Evolutionary conservation across 2,888 invertebrate genomes (phyloP).

Genomic region (Chaitophorus viminalis): DNA sequence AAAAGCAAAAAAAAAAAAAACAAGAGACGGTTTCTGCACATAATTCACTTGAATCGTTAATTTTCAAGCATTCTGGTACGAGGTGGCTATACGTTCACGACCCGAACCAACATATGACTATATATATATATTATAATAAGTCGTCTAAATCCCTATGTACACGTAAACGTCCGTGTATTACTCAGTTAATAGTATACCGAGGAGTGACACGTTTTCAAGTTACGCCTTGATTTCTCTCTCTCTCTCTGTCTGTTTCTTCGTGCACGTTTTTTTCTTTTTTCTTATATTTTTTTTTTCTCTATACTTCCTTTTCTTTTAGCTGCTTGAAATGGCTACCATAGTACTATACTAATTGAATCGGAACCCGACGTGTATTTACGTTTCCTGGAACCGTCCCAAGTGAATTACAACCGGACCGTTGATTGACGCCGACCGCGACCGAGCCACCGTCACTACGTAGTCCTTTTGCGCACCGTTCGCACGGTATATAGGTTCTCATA

Average conservation of each 20-base stretch:
- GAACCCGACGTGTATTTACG: slow-evolving; percentile 37
- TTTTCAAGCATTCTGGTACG: no score
- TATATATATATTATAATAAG: no score
- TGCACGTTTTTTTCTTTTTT: not conserved
- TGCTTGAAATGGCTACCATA: not conserved
- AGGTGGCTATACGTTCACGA: no score
- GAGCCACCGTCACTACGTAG: not conserved
- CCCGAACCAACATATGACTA: no score
- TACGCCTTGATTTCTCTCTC: not conserved
- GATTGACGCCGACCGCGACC: slow-evolving; percentile 18
- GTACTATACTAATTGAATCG: slow-evolving; percentile 19
- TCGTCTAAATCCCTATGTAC: no score
- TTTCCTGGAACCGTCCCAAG: slow-evolving; percentile 34
- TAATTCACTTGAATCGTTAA: no score
- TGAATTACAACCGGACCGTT: slow-evolving; percentile 19
- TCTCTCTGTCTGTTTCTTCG: not conserved
- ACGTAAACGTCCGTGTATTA: no score
- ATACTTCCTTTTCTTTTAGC: slow-evolving; percentile 11
- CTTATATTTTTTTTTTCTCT: not conserved
- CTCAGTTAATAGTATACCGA: not conserved
- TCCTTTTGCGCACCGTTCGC: not conserved
- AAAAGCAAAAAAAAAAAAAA: no score
- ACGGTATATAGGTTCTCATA: not conserved
- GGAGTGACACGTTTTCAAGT: not conserved
- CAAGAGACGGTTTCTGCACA: no score